Base-by-base conservation (phyloP, 2,888 invertebrate species). In the Melipona bicolor region DNA sequence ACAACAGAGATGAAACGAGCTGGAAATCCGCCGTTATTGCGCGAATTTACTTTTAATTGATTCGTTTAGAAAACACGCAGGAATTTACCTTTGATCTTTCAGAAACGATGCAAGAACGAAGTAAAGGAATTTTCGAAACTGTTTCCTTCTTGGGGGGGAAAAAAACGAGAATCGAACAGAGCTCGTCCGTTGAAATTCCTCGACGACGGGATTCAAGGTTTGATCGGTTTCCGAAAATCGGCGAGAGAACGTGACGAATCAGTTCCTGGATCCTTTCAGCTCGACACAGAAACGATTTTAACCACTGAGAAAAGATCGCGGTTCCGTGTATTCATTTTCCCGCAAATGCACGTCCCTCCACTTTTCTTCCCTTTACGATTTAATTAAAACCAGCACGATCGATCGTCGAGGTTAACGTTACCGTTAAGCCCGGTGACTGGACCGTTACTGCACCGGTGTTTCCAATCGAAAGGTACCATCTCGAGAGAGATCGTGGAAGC, bases 381-480 rank as follows among this genome's bases (percentile, higher is more conserved):
- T 65, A 24, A 59, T 56, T 56, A n/a, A 52, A 59, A 67, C 49
- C 50, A 17, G 27, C 4, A 52, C 65, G 77, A 56, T 70, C 78
- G 79, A 68, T 68, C 59, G 24, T 52, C 61, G 69, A 50, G 24
- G 27, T 27, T 21, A 70, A 54, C 56, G 79, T 59, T 19, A 50
- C 32, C 69, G 54, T 69, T 62, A 50, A 49, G 6, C 36, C 17
- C 15, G 15, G 54, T 27, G 43, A 24, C 59, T 21, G 50, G 43
- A 59, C 56, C 50, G 13, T 67, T 67, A 50, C 64, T 27, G 50
- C 52, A 52, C 71, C 27, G 13, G 19, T 67, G 78, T 75, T 81
- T 62, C 69, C 65, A 24, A 43, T 17, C n/a, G 32, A 52, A 15
- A 59, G 21, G 24, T 62, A 61, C 50, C 43, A 50, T 19, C 43